A percentile compares a stretch with the other conserved stretches of the same genome.
These are phyloP conservation scores for Ennomos fuscantarius DNA, from an alignment of 2,888 invertebrate genomes.

Conservation along the genomic window DNA sequence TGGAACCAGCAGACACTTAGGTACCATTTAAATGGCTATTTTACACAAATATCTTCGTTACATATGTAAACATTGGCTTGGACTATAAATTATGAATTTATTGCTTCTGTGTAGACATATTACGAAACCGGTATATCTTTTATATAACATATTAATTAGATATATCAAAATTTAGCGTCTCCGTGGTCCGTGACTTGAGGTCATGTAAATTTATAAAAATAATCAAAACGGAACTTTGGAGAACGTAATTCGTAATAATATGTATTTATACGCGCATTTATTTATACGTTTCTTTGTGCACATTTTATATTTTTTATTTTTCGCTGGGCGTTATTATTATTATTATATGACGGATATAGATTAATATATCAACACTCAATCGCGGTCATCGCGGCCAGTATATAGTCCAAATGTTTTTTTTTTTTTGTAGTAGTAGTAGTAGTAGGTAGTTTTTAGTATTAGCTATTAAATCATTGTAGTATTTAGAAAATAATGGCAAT, in stretches of 20 bases:
- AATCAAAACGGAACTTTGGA: slow-evolving; percentile 47
- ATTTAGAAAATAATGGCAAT: no score
- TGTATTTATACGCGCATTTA: no score
- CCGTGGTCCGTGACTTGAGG: slow-evolving; percentile 46
- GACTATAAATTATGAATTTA: slow-evolving; percentile 45
- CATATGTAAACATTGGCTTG: slow-evolving; percentile 45
- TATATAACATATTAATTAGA: slow-evolving; percentile 24
- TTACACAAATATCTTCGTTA: slow-evolving; percentile 39
- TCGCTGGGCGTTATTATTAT: no score
- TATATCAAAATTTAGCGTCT: slow-evolving; percentile 35
- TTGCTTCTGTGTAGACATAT: slow-evolving; percentile 40
- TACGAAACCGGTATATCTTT: slow-evolving; percentile 46
- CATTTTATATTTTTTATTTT: slow-evolving; percentile 17
- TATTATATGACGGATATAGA: neutral
- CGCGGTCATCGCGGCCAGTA: no score
- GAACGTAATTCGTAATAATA: slow-evolving; percentile 20
- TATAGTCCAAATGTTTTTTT: no score
- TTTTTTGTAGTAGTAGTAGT: no score
- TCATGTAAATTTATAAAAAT: slow-evolving; percentile 48
- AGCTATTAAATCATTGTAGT: no score
- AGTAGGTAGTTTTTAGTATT: no score
- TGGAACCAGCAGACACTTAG: slow-evolving; percentile 31
- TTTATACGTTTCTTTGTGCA: no score
- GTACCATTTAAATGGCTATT: slow-evolving; percentile 30
- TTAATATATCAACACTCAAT: neutral